A percentile compares a stretch with the other conserved stretches of the same genome.
These are phyloP conservation scores for Meloidogyne hapla DNA, from an alignment of 1,140 invertebrate genomes.

Conservation along the genomic window DNA sequence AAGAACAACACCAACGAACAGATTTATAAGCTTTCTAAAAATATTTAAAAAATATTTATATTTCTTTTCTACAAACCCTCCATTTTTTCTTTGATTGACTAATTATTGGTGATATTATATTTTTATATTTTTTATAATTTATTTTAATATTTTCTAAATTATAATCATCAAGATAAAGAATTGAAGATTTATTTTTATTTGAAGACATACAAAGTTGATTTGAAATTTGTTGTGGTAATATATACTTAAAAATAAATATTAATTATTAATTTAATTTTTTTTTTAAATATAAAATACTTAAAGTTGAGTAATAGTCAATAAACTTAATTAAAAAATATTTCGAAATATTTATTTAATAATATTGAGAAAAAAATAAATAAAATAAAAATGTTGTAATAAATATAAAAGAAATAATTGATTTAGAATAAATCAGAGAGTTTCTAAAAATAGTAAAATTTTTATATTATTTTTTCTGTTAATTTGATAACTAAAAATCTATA, in stretches of 20 bases:
- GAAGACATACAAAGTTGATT: background rate
- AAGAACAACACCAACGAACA: conserved; percentile 23
- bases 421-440: too few species aligned
- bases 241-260: background rate
- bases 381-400: too few species aligned
- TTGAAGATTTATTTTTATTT: background rate
- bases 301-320: too few species aligned
- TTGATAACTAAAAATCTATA: too few species aligned
- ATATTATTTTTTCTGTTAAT: too few species aligned
- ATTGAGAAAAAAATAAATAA: too few species aligned
- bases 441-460: too few species aligned
- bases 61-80: background rate
- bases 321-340: too few species aligned
- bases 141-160: background rate
- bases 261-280: too few species aligned
- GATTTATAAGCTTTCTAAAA: conserved; percentile 13
- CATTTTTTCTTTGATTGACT: background rate
- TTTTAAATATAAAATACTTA: too few species aligned
- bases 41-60: background rate
- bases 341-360: too few species aligned
- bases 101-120: background rate
- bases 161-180: background rate
- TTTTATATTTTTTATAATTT: background rate
- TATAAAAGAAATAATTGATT: too few species aligned
- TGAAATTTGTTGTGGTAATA: background rate